These are phyloP conservation scores for Autographa pulchrina DNA, from an alignment of 2,888 invertebrate species.

Conservation along the genomic window DNA sequence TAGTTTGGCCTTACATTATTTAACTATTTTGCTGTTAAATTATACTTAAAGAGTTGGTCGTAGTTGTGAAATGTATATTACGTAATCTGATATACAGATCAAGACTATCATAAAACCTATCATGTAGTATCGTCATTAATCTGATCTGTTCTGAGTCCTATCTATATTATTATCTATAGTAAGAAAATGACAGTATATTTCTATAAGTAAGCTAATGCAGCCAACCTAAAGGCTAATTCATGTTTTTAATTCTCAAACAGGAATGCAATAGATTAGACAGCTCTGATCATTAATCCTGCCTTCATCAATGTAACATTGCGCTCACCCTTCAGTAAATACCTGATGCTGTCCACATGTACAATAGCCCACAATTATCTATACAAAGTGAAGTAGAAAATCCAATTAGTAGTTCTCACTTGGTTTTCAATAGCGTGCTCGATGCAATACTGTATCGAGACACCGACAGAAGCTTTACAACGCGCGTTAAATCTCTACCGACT, in stretches of 20 bases:
- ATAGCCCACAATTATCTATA: constrained; percentile 52
- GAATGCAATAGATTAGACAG: constrained; percentile 36
- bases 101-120: too few relatives aligned
- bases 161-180: too few relatives aligned
- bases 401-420: constrained; percentile 72
- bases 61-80: too few relatives aligned
- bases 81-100: too few relatives aligned
- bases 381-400: constrained; percentile 75
- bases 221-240: constrained; percentile 19
- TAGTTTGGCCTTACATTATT: neutral
- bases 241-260: constrained; percentile 21
- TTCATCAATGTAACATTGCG: constrained; percentile 46
- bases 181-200: too few relatives aligned
- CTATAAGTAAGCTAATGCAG: neutral
- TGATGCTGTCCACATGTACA: constrained; percentile 27
- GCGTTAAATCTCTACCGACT: constrained; percentile 78
- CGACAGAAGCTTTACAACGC: constrained; percentile 81
- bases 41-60: too few relatives aligned
- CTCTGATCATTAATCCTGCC: constrained; percentile 34
- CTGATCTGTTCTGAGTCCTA: too few relatives aligned
- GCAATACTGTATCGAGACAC: constrained; percentile 67
- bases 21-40: neutral
- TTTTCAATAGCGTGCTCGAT: constrained; percentile 70
- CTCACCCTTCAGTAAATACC: constrained; percentile 21
- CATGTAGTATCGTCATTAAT: too few relatives aligned